Base-by-base conservation (phyloP, 2,113 vertebrate species). In the Platycercus adscitus region DNA sequence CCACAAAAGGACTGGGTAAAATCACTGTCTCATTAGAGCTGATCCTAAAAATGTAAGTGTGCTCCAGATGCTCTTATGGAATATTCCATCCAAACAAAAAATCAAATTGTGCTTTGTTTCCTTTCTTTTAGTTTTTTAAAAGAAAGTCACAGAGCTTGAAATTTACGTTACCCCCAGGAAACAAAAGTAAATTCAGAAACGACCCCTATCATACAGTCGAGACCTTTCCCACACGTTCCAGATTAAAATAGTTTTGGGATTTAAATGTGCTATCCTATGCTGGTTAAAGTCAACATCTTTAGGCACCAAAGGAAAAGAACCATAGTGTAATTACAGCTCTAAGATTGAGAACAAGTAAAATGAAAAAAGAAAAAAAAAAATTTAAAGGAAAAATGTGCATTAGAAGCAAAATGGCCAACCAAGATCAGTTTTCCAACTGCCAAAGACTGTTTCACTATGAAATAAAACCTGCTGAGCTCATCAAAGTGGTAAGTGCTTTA, bases 401-500 rank as follows among this genome's bases (percentile, higher is more conserved):
- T 73, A 81, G 31, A 72, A 50, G 29, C 50, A 92, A 44, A 84
- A 63, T 6, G 95, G 25, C 28, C 19, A 91, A 69, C 26, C 7
- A 64, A 84, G 41, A 39, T 78, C 29, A 55, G 28, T 55, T 88
- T 94, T 95, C 69, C 58, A 82, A 93, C 55, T 88, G 78, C 23
- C 85, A 94, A 82, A 69, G 29, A 78, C 29, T 53, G 56, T 75
- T 91, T 39, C 80, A 64, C 33, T 66, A 76, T 60, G 35, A 90
- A 95, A 92, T 73, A 90, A 96, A 92, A 61, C 11, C 46, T 72
- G 37, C 46, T 93, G 87, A 86, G 53, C 85, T 91, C 73, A 88
- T 91, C 78, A 91, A 89, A 89, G 49, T 43, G 49, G 44, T 61
- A 94, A 85, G 29, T 53, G 9, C 11, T 86, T 86, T 88, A 80